Base-by-base conservation (phyloP, 2,888 invertebrate genomes). In the Nephrocerus scutellatus region DNA sequence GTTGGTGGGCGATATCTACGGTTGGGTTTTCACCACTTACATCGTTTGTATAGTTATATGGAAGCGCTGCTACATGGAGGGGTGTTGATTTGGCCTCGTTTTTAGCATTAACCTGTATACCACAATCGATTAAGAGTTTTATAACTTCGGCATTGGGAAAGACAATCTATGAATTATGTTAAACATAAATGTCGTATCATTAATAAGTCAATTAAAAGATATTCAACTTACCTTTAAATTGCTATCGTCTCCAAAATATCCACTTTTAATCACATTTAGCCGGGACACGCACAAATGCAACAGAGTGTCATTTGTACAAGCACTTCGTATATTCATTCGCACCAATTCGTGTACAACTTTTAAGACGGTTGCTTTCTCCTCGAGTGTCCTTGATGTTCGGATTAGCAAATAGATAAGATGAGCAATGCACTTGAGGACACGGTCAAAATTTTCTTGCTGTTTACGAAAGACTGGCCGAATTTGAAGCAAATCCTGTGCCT, bases 271-370 rank as follows among this genome's bases (percentile, higher is more conserved):
- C 10, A 81, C 81, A 70, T 85, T 87, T 48, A 81, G 73, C 48
- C 80, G 79, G 26, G 82, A 84, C 39, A 84, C 84, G 57, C 84
- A 82, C 49, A 91, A 74, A 72, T 92, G 92, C 43, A 93, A 74
- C 47, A 91, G 72, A n/a, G 86, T 79, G 64, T 89, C 87, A 43
- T 82, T 82, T 40, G 79, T 75, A 55, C 72, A 74, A 7, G 80
- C 77, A 53, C 82, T 82, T 47, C 77, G 76, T 36, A 84, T 78
- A 66, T 83, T 79, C 43, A 72, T 67, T 36, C 71, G 73, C 16
- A 63, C 57, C 15, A 60, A 48, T 30, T 53, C 54, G 20, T 71
- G 71, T 10, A 84, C 75, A 29, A 74, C 56, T 37, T 51, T 47
- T 40, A 51, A 63, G 2, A 74, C 73, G 34, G 66, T 49, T 31